A percentile compares a stretch with the other conserved stretches of the same genome.
phyloP scores from a whole-genome alignment of 2,888 invertebrate genomes.

The Nemapogon koenigi region DNA sequence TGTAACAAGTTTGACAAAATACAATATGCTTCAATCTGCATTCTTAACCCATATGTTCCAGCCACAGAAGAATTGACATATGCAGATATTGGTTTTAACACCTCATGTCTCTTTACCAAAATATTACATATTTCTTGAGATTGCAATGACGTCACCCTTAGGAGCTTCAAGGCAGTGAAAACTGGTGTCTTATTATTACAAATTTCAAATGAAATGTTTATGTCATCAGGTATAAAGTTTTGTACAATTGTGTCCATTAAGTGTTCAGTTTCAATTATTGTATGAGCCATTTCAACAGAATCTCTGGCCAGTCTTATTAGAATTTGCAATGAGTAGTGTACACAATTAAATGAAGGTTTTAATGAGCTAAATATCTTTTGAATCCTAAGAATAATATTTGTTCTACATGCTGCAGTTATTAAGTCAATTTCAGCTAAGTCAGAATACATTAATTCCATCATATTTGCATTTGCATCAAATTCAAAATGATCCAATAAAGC shows the following conservation, averaged over 20 bases:
- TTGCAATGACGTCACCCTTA: conserved; percentile 73
- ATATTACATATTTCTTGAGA: conserved; percentile 56
- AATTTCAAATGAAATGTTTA: conserved; percentile 42
- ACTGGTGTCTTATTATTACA: conserved; percentile 72
- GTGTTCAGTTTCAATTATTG: conserved; percentile 68
- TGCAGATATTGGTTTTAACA: conserved; percentile 58
- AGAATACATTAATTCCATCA: conserved; percentile 79
- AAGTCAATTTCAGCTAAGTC: conserved; percentile 86
- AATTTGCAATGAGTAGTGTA: conserved; percentile 78
- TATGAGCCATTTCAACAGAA: conserved; percentile 70
- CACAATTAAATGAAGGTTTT: conserved; percentile 73
- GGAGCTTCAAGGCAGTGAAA: conserved; percentile 72
- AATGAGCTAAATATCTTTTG: conserved; percentile 79
- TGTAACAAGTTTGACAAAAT: conserved; percentile 61
- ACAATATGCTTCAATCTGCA: conserved; percentile 71
- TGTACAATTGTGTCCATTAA: conserved; percentile 68
- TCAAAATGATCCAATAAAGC: too few relatives aligned
- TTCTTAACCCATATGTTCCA: conserved; percentile 54
- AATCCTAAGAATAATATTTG: conserved; percentile 75
- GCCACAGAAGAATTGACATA: conserved; percentile 62
- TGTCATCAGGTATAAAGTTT: conserved; percentile 62
- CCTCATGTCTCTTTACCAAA: conserved; percentile 60
- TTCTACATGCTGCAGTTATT: conserved; percentile 73
- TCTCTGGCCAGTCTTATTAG: conserved; percentile 81
- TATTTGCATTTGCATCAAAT: conserved; percentile 54